These are phyloP conservation scores for Pomacea maculata DNA, from an alignment of 1,140 invertebrate genomes.

Conservation along the genomic window DNA sequence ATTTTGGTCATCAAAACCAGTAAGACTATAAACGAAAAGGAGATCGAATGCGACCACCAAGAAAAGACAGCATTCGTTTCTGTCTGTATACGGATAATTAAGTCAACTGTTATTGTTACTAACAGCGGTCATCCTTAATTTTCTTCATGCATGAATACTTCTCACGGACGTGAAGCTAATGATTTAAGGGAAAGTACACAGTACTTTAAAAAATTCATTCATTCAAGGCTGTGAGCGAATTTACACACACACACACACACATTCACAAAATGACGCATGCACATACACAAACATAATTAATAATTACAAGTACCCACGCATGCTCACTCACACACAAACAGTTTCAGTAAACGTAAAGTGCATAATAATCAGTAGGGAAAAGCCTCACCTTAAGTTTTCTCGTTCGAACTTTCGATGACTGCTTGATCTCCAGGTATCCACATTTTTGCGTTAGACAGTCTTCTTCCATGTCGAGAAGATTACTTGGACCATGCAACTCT, in stretches of 20 bases:
- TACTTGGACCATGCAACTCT: too few relatives aligned
- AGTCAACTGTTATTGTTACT: neutral
- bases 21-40: neutral
- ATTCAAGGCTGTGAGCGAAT: neutral
- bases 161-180: too few relatives aligned
- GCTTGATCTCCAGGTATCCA: constrained; percentile 42
- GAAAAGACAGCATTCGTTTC: neutral
- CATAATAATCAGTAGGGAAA: too few relatives aligned
- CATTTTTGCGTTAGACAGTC: constrained; percentile 33
- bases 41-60: neutral
- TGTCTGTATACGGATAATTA: neutral
- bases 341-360: neutral
- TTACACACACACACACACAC: constrained; percentile 5
- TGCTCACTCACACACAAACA: constrained; percentile 3
- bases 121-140: neutral
- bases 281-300: neutral
- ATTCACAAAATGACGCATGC: neutral
- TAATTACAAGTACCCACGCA: neutral
- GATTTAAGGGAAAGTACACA: too few relatives aligned
- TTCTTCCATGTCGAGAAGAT: constrained; percentile 17
- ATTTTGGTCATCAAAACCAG: neutral
- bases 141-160: neutral
- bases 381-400: constrained; percentile 43
- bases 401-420: constrained; percentile 33
- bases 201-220: too few relatives aligned